Percentiles rank a stretch among this genome's conserved stretches.
phyloP scores from a whole-genome alignment of 2,113 vertebrate genomes.

The Myodes glareolus region DNA sequence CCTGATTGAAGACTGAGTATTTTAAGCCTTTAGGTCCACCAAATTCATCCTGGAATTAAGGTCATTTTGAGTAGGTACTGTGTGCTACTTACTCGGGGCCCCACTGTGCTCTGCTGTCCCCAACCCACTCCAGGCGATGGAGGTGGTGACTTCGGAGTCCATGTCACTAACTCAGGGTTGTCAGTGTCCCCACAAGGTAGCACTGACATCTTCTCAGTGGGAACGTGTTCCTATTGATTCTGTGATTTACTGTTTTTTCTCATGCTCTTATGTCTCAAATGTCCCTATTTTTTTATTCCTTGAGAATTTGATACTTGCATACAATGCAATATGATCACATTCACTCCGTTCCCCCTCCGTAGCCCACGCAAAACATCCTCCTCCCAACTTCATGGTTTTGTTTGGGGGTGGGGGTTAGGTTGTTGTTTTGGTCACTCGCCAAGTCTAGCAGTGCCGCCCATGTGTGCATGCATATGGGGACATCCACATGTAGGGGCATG shows the following conservation, averaged over 20 bases:
- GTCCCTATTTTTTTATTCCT: not conserved
- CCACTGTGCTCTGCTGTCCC: constrained; percentile 14
- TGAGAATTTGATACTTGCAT: not conserved
- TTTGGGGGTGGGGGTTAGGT: not conserved
- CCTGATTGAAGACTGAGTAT: constrained; percentile 15
- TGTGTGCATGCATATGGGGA: too few species aligned
- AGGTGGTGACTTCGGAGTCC: not conserved
- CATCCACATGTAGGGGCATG: not conserved
- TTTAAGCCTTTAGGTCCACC: constrained; percentile 21
- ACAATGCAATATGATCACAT: not conserved
- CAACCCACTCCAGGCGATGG: not conserved
- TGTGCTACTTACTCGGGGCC: not conserved
- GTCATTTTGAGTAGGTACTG: constrained; percentile 26
- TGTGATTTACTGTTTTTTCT: not conserved
- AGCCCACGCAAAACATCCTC: not conserved
- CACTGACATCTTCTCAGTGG: not conserved
- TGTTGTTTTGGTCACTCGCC: not conserved
- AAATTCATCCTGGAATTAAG: constrained; percentile 38
- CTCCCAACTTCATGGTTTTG: too few species aligned
- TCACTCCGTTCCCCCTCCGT: too few species aligned
- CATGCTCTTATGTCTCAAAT: not conserved
- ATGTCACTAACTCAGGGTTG: not conserved
- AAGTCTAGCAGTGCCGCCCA: not conserved
- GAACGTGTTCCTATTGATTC: not conserved
- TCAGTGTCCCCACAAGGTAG: not conserved